These are phyloP conservation scores for Orientallactaga sibirica DNA, from an alignment of 2,797 vertebrate genomes.

Conservation along the genomic window DNA sequence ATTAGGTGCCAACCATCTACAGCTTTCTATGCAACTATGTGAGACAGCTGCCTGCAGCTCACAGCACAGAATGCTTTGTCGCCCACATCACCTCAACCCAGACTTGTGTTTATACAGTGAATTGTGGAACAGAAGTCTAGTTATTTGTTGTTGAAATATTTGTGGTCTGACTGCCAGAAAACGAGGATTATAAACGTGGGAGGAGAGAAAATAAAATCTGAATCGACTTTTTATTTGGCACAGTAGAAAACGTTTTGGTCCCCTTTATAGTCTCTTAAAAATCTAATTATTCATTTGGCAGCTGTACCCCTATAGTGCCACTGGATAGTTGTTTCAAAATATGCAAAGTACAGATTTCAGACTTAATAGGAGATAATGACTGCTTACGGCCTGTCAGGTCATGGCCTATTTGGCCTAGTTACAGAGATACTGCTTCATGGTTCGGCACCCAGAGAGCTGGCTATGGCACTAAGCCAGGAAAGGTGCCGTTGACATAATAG, in stretches of 20 bases:
- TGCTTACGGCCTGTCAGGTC: slow-evolving; percentile 73
- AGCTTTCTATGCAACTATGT: not conserved
- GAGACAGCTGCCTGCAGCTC: not conserved
- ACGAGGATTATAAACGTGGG: slow-evolving; percentile 67
- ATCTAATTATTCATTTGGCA: slow-evolving; percentile 81
- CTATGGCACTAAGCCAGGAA: slow-evolving; percentile 70
- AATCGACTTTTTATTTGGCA: slow-evolving; percentile 81
- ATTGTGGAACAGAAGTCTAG: slow-evolving; percentile 47
- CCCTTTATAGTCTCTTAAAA: slow-evolving; percentile 78
- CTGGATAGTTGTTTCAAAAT: slow-evolving; percentile 76
- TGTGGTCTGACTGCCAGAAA: slow-evolving; percentile 64
- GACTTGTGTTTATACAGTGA: not conserved
- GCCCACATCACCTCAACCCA: not conserved
- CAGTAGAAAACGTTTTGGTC: slow-evolving; percentile 61
- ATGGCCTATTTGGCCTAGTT: slow-evolving; percentile 77
- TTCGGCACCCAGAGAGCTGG: slow-evolving; percentile 27
- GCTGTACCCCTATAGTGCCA: slow-evolving; percentile 48
- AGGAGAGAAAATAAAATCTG: slow-evolving; percentile 79
- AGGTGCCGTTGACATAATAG: slow-evolving; percentile 70
- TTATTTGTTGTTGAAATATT: slow-evolving; percentile 76
- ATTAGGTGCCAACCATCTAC: not conserved
- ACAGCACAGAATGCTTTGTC: not conserved
- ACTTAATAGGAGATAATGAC: slow-evolving; percentile 77
- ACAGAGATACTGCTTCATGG: slow-evolving; percentile 67
- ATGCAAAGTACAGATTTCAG: slow-evolving; percentile 74